Base-by-base conservation (phyloP, 2,888 invertebrate genomes). In the Orchesellides sinensis region DNA sequence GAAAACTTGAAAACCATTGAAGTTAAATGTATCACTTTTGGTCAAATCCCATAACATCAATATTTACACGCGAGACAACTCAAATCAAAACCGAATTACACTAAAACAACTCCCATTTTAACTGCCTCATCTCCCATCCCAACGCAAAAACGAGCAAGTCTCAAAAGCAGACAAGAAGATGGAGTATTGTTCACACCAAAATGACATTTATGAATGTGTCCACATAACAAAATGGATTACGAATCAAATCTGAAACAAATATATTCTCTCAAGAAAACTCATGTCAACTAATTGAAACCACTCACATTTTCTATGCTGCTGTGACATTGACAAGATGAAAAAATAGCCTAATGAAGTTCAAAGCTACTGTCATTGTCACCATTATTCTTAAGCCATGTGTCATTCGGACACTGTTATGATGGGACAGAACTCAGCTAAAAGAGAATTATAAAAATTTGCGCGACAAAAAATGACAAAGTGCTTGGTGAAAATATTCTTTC, bases 391-490 rank as follows among this genome's bases (percentile, higher is more conserved):
- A 35, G 35, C 35, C n/a, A n/a, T 49, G 49, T 56, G 25, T 2
- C 56, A 14, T 14, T 56, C n/a, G n/a, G 40, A 40, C 40, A 40
- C 10, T 40, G 40, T 40, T 10, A 23, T 23, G 25, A 8, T 23
- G 25, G 19, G 56, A 23, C 54, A 69, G 59, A 56, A 45, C 29
- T 29, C 2, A 54, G 45, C 17, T 32, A 47, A 17, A 56, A 6
- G 8, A 23, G 23, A n/a, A 70, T 54, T 56, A 52, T 65, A 65
- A 74, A 49, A 5, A 19, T 25, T 23, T 17, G 23, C 49, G 65
- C 47, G 74, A 74, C 74, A 74, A 35, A 56, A 52, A 49, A 65
- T 74, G 74, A 74, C 74, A 74, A 65, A 74, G 29, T 52, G 52
- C 35, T 27, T 25, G 65, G 65, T 74, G 74, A 52, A 74, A 74